Conservation (phyloP, 2,797 vertebrate species). For the Premnoplex brunnescens region DNA sequence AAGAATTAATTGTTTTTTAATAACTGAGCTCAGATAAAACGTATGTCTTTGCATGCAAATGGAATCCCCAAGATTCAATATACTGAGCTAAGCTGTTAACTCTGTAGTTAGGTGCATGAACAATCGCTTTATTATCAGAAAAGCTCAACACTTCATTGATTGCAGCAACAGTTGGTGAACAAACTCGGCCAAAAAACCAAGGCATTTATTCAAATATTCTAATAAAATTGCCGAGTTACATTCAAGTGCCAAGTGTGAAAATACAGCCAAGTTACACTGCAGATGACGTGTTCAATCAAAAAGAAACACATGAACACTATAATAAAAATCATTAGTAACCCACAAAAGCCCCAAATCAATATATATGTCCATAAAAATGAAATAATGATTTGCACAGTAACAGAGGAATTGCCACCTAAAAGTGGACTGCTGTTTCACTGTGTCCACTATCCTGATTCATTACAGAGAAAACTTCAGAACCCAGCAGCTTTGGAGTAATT, state of each 20-base stretch:
- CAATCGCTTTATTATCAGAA: background rate
- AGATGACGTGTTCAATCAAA: slow-evolving; percentile 7
- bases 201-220: slow-evolving; percentile 38
- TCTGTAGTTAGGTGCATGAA: background rate
- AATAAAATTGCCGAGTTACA: background rate
- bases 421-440: background rate
- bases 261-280: slow-evolving; percentile 22
- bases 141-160: background rate
- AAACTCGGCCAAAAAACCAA: background rate
- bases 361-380: background rate
- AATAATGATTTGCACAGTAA: background rate
- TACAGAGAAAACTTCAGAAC: background rate
- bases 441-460: background rate
- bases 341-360: background rate
- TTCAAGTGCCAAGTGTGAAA: slow-evolving; percentile 16
- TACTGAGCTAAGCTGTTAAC: background rate
- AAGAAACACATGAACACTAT: background rate
- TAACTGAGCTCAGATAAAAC: background rate
- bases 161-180: slow-evolving; percentile 26
- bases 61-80: background rate
- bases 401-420: background rate
- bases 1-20: background rate
- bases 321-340: slow-evolving; percentile 8
- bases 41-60: background rate
- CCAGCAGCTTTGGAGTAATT: background rate